A percentile compares a stretch with the other conserved stretches of the same genome.
phyloP scores from a whole-genome alignment of 92 coral and sea anemone species.

The Isaurus tuberculatus region DNA sequence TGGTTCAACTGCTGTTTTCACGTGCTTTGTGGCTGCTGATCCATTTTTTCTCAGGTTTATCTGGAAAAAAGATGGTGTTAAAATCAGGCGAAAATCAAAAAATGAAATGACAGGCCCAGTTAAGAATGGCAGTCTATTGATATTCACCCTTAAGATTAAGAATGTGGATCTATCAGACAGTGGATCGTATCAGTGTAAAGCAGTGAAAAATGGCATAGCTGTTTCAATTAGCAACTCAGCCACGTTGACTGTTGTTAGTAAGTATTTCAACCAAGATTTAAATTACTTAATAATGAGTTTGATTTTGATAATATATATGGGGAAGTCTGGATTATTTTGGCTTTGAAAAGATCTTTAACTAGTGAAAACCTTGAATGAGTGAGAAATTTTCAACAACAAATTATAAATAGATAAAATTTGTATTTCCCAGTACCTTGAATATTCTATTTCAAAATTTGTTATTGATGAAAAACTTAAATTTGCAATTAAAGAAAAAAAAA shows the following conservation, averaged over 20 bases:
- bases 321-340: no score
- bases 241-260: conserved; percentile 6
- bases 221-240: conserved; percentile 6
- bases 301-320: no score
- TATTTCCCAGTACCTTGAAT: no score
- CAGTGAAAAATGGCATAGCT: not conserved
- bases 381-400: no score
- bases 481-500: no score
- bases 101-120: conserved; percentile 41
- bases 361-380: no score
- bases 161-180: not conserved
- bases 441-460: no score
- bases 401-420: no score
- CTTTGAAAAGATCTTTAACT: no score
- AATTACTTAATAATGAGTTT: no score
- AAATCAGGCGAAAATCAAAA: conserved; percentile 16
- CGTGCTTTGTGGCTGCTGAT: conserved; percentile 73
- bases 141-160: conserved; percentile 13
- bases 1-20: conserved; percentile 57
- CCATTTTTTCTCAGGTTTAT: conserved; percentile 22
- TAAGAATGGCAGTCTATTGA: not conserved
- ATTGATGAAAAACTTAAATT: no score
- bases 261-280: not conserved
- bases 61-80: conserved; percentile 73
- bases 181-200: conserved; percentile 16